Conservation (phyloP, 2,113 vertebrate genomes). For the Pituophis catenifer region DNA sequence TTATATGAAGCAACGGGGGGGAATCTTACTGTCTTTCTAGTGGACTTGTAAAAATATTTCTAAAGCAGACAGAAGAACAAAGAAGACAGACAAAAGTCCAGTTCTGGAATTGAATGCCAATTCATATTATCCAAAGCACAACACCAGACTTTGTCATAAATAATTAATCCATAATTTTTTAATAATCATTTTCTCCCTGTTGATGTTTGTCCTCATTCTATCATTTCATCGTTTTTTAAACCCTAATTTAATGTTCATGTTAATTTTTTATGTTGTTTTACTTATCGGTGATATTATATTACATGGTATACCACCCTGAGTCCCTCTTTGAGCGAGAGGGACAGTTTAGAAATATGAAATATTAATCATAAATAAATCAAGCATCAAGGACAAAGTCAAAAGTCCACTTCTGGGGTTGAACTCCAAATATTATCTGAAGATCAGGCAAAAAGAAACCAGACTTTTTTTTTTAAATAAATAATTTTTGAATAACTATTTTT, state of each 20-base stretch:
- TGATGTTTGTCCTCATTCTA: not conserved
- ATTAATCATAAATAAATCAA: not conserved
- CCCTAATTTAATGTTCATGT: not conserved
- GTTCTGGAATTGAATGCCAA: slow-evolving; percentile 67
- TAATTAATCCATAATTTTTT: not conserved
- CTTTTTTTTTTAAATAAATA: no score
- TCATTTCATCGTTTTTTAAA: not conserved
- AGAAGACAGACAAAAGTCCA: slow-evolving; percentile 56
- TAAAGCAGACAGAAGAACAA: slow-evolving; percentile 61
- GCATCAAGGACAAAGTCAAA: not conserved
- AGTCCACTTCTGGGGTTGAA: not conserved
- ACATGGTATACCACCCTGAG: not conserved
- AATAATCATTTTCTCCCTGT: not conserved
- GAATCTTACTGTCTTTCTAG: slow-evolving; percentile 56
- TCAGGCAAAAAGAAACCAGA: no score
- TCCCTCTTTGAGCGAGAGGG: no score
- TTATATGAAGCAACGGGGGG: slow-evolving; percentile 62
- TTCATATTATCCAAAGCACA: slow-evolving; percentile 60
- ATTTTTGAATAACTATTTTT: no score
- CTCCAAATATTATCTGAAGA: not conserved
- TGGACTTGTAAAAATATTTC: slow-evolving; percentile 65
- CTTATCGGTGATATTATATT: not conserved
- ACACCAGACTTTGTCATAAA: slow-evolving; percentile 42
- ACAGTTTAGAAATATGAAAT: not conserved
- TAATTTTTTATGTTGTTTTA: not conserved